Base-by-base conservation (phyloP, 2,113 vertebrate species). In the Centrocercus urophasianus region DNA sequence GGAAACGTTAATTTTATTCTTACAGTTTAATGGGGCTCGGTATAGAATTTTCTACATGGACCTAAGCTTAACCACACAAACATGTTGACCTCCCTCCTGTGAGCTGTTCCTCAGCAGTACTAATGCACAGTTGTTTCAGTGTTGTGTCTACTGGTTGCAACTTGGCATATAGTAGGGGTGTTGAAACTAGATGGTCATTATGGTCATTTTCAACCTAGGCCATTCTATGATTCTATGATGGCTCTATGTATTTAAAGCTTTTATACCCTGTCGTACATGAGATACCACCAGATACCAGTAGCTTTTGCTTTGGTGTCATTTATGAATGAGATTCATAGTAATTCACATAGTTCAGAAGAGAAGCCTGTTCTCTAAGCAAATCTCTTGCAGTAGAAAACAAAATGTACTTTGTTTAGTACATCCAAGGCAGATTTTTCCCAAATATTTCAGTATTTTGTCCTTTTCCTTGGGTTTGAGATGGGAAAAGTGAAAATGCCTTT, bases 11-110 rank as follows among this genome's bases (percentile, higher is more conserved):
- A 10, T 21, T 72, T 87, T 67, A 6, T 30, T 74, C 0, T 5
- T 82, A 6, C 0, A 3, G 1, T 78, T 63, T 36, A 10, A 4
- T 24, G 24, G 7, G 9, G 67, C 72, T 15, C 47, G 4, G 6
- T 67, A 14, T 3, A 24, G 38, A 21, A 3, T 90, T 86, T 88
- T 86, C 30, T n/a, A 32, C 5, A 0, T 19, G 28, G 20, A 19
- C 15, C 11, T 78, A 40, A 81, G 17, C 36, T 4, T 43, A 36
- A 78, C 19, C 30, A 11, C 36, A 19, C 11, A 72, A 24, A 59
- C 40, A 7, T 38, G 20, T 24, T 83, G 15, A 22, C 54, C 60
- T 64, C 38, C 5, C 7, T 4, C 0, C 20, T 78, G 11, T 24
- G 52, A 86, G 16, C n/a, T 74, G 22, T 54, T 86, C 28, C 61